Percentiles rank a stretch among this genome's conserved stretches.
Conservation (phyloP, 2,113 vertebrate genomes). For the Chaenogobius annularis region DNA sequence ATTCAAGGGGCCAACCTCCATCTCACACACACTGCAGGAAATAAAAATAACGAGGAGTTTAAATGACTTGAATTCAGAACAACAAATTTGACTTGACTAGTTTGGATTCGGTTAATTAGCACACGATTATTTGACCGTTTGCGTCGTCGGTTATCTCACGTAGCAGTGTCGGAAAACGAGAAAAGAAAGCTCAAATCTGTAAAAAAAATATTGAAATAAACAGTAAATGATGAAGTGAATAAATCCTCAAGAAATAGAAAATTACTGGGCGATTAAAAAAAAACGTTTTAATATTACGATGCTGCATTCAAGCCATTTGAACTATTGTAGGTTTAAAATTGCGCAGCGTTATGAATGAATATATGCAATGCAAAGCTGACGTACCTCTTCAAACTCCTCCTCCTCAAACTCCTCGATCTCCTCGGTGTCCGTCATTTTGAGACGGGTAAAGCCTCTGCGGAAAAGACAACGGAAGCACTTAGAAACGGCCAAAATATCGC, state of each 20-base stretch:
- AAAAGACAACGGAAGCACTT: slow-evolving; percentile 46
- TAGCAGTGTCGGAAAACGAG: background rate
- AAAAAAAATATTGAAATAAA: too few species aligned
- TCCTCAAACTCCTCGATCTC: slow-evolving; percentile 49
- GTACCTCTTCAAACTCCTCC: slow-evolving; percentile 82
- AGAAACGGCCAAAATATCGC: background rate
- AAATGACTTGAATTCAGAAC: background rate
- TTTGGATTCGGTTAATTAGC: background rate
- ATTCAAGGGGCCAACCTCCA: slow-evolving; percentile 67
- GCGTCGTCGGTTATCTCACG: background rate
- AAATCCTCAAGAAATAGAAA: too few species aligned
- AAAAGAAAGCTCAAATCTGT: background rate
- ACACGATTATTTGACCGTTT: background rate
- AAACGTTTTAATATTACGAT: background rate
- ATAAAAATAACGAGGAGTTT: background rate
- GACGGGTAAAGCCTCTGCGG: slow-evolving; percentile 63
- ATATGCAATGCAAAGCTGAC: slow-evolving; percentile 35
- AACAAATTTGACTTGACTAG: background rate
- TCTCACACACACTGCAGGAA: background rate
- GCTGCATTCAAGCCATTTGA: background rate
- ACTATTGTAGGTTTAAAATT: background rate
- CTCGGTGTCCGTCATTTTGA: slow-evolving; percentile 67
- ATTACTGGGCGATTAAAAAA: too few species aligned
- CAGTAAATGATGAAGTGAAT: too few species aligned
- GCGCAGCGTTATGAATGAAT: background rate